phyloP scores from a whole-genome alignment of 2,797 vertebrate genomes.

The Anguilla pacifica region DNA sequence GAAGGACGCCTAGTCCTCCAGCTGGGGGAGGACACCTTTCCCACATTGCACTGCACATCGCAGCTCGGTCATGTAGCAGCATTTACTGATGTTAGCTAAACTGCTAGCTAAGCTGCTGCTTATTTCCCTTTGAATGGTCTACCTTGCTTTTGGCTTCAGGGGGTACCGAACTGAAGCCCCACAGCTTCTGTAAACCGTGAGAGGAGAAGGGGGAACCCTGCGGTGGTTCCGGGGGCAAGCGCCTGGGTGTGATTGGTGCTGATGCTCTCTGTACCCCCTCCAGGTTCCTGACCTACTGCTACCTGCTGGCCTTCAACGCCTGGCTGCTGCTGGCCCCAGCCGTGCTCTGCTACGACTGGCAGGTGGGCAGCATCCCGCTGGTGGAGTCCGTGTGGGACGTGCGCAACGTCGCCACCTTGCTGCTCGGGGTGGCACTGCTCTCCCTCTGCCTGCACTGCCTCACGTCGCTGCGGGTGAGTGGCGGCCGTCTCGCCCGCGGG shows the following conservation, averaged over 20 bases:
- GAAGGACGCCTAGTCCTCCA: too few species aligned
- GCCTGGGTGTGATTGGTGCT: neutral
- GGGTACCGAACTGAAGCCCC: neutral
- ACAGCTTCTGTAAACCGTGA: neutral
- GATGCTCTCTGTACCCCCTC: neutral
- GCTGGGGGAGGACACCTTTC: too few species aligned
- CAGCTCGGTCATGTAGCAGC: too few species aligned
- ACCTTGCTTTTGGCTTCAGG: neutral
- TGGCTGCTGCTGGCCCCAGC: constrained; percentile 90
- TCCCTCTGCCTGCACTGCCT: constrained; percentile 79
- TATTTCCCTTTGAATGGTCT: neutral
- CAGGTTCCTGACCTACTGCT: constrained; percentile 91
- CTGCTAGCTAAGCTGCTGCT: too few species aligned
- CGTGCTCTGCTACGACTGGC: constrained; percentile 95
- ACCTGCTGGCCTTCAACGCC: constrained; percentile 90
- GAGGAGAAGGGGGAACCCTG: neutral
- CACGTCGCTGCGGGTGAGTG: constrained; percentile 81
- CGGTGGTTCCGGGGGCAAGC: neutral
- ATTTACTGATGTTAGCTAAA: too few species aligned
- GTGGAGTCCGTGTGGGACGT: constrained; percentile 84
- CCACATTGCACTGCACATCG: too few species aligned
- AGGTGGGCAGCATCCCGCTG: constrained; percentile 94
- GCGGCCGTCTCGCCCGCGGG: too few species aligned
- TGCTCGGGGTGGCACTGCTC: constrained; percentile 74
- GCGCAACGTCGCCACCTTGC: constrained; percentile 80